phyloP scores from a whole-genome alignment of 2,113 vertebrate genomes.

The Embiotoca jacksoni region DNA sequence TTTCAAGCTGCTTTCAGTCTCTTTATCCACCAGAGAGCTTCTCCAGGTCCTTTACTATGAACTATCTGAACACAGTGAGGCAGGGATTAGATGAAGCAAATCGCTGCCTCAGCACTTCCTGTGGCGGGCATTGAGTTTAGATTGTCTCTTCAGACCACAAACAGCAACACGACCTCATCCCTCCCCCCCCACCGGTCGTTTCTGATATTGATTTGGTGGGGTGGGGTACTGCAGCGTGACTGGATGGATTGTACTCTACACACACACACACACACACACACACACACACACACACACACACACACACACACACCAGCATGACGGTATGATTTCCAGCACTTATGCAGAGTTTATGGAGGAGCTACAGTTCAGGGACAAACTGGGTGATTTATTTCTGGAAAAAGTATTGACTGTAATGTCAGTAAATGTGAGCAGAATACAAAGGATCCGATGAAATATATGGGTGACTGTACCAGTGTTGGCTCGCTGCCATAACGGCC shows the following conservation, averaged over 20 bases:
- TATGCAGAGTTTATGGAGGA: not conserved
- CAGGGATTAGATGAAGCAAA: slow-evolving; percentile 7
- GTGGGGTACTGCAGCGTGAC: slow-evolving; percentile 57
- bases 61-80: not conserved
- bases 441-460: not conserved
- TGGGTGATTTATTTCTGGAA: not conserved
- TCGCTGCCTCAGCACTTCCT: slow-evolving; percentile 34
- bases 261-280: slow-evolving; percentile 22
- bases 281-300: slow-evolving; percentile 20
- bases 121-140: slow-evolving; percentile 16
- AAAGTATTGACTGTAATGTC: too few relatives aligned
- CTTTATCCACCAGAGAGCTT: not conserved
- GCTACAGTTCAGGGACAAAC: not conserved
- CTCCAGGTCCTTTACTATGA: not conserved
- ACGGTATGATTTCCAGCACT: not conserved
- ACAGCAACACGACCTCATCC: not conserved
- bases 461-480: not conserved
- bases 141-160: slow-evolving; percentile 28
- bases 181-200: not conserved
- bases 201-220: slow-evolving; percentile 56
- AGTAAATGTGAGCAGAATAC: not conserved
- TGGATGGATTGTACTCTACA: slow-evolving; percentile 23
- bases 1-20: not conserved
- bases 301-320: slow-evolving; percentile 14
- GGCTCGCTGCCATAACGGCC: slow-evolving; percentile 33